Evolutionary conservation across 2,113 vertebrate species (phyloP), one percentile per base, ranked within the genome.

Genomic region (Scytalopus superciliaris): DNA sequence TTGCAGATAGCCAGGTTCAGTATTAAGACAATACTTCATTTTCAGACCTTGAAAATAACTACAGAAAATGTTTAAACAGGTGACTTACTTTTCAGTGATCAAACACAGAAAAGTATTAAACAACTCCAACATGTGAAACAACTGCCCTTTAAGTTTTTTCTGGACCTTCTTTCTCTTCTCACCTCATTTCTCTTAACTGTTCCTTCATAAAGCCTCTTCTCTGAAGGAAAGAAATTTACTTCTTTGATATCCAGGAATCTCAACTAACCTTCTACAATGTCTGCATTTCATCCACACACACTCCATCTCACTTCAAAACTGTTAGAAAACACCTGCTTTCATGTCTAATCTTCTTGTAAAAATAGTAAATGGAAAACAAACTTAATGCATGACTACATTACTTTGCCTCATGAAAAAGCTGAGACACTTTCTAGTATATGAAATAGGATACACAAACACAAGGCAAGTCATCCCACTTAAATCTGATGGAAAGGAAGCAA

Each of bases 291-390:
- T 89, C 68, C 66, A 91, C 45, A 62, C 37, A 59, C 72, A 66
- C 80, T 87, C 55, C 45, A 84, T 69, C 68, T 87, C 59, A 87
- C 73, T 86, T 93, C 39, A 89, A 78, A 90, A 76, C 37, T 88
- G 69, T 27, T 68, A 94, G 40, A 75, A 80, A 92, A 90, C 73
- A 92, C 33, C 64, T 87, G 83, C 27, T 86, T 86, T 91, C 39
- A 47, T 28, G 56, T 59, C 56, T 91, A 37, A 86, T 44, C 80
- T 74, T 77, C 69, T 87, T 64, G 14, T 50, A 75, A 86, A 82
- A 90, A 83, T 8, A 87, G 28, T 2, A 84, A 45, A 60, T 49
- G 31, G 67, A 87, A 87, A 84, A 42, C 16, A 67, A 66, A 52
- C 24, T 53, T 57, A 40, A 66, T 44, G 42, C 40, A 35, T 19